Conservation (phyloP, 2,113 vertebrate species). For the Grammomys dolichurus region DNA sequence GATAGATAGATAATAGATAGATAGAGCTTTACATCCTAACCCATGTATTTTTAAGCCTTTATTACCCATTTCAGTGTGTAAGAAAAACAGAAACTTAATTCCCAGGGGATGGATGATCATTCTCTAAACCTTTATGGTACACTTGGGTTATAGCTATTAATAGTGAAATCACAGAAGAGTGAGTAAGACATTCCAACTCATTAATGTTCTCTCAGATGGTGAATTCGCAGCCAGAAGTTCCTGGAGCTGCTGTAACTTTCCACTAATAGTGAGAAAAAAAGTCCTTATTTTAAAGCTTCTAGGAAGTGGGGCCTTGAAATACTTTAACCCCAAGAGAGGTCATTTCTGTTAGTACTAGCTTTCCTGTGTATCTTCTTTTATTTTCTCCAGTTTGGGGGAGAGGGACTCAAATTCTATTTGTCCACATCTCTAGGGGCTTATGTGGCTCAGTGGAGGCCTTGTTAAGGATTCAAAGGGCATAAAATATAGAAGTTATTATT, state of each 20-base stretch:
- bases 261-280: slow-evolving; percentile 61
- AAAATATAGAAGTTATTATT: not conserved
- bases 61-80: not conserved
- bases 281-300: slow-evolving; percentile 57
- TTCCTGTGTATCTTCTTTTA: not conserved
- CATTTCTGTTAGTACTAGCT: slow-evolving; percentile 6
- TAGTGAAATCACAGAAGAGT: slow-evolving; percentile 64
- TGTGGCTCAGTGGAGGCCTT: not conserved
- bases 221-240: slow-evolving; percentile 47
- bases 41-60: not conserved
- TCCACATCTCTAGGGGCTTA: not conserved
- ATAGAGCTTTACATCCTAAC: not conserved
- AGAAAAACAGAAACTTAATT: slow-evolving; percentile 58
- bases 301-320: slow-evolving; percentile 50
- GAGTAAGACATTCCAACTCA: slow-evolving; percentile 67
- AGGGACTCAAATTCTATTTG: not conserved
- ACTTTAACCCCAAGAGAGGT: not conserved
- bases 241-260: slow-evolving; percentile 62
- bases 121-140: slow-evolving; percentile 63
- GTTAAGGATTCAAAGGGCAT: not conserved
- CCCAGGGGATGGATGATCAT: not conserved
- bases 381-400: not conserved
- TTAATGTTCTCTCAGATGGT: slow-evolving; percentile 69
- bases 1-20: not conserved
- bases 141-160: slow-evolving; percentile 73